phyloP scores from a whole-genome alignment of 1,140 invertebrate species.

The Meloidogyne hapla region DNA sequence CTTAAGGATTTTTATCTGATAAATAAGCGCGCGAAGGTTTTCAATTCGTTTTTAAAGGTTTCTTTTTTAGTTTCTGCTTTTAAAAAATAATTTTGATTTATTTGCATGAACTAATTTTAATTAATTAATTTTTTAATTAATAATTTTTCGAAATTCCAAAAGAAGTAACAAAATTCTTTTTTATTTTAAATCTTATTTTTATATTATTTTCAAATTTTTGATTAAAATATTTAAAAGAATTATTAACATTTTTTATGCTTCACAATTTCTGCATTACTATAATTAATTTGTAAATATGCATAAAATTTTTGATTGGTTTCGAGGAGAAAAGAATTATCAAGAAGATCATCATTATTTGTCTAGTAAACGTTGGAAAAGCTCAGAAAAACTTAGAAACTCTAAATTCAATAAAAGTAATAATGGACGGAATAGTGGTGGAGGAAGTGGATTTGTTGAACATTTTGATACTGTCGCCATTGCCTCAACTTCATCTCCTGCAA shows the following conservation, averaged over 20 bases:
- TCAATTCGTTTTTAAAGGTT: background rate
- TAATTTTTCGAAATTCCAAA: no score
- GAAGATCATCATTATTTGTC: background rate
- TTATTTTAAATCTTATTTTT: no score
- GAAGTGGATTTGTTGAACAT: background rate
- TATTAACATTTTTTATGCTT: no score
- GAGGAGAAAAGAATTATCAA: conserved; percentile 9
- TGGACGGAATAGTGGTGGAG: background rate
- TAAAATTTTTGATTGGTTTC: conserved; percentile 23
- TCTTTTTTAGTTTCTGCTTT: background rate
- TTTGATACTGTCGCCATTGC: background rate
- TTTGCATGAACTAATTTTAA: no score
- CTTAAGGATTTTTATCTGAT: no score
- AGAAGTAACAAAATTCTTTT: no score
- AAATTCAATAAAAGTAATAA: background rate
- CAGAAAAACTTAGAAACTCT: background rate
- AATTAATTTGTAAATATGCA: conserved; percentile 18
- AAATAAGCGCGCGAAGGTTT: background rate
- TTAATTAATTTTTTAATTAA: no score
- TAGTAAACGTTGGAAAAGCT: conserved; percentile 18
- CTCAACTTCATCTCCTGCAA: background rate
- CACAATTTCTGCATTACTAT: background rate
- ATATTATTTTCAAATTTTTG: no score
- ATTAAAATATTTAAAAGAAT: no score
- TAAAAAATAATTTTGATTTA: no score